These are phyloP conservation scores for Urocitellus parryii DNA, from an alignment of 2,113 vertebrate species.

Conservation along the genomic window DNA sequence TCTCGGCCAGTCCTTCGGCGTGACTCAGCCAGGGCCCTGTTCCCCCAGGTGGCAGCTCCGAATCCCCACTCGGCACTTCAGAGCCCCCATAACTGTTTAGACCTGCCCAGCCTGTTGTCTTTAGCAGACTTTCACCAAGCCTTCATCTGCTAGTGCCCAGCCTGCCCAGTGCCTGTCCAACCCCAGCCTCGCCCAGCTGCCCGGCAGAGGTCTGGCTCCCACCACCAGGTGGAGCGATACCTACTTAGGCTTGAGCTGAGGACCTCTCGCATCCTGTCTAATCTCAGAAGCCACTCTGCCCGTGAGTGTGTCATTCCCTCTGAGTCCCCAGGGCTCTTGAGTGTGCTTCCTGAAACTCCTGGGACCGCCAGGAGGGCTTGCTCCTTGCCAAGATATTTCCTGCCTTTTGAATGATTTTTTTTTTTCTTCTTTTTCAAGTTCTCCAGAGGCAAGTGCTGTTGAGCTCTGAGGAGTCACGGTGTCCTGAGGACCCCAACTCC, in stretches of 20 bases:
- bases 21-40: too few relatives aligned
- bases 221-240: rapidly evolving
- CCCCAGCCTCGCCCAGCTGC: rapidly evolving
- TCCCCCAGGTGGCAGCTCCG: rapidly evolving
- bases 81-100: rapidly evolving
- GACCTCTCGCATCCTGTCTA: not conserved
- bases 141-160: rapidly evolving
- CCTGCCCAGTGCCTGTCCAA: too few relatives aligned
- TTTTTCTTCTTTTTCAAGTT: not conserved
- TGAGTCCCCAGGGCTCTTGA: not conserved
- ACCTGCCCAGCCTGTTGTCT: too few relatives aligned
- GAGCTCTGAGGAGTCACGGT: not conserved
- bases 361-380: not conserved
- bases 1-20: not conserved
- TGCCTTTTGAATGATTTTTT: not conserved
- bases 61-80: not conserved
- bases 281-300: rapidly evolving
- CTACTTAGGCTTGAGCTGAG: rapidly evolving
- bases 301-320: rapidly evolving
- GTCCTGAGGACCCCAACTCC: rapidly evolving
- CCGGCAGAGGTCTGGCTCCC: not conserved
- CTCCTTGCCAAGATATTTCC: not conserved
- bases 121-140: not conserved
- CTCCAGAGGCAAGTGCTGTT: not conserved
- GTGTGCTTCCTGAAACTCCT: not conserved